Conservation (phyloP, 2,797 vertebrate genomes). For the Myiotriccus ornatus region DNA sequence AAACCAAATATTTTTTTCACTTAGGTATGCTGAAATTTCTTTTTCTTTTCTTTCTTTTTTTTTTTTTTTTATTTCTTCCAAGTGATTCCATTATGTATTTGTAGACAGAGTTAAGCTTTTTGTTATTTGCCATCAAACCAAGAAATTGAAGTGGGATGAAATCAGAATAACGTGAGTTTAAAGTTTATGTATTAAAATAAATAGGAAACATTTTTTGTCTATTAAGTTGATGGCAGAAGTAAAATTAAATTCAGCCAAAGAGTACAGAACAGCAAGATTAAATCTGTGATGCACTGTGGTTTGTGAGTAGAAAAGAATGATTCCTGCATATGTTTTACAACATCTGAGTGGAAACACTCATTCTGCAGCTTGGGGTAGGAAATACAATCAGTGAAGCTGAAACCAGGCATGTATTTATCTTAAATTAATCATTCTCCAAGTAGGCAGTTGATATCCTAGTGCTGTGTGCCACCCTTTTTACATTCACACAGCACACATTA, state of each 20-base stretch:
- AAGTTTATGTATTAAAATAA: slow-evolving; percentile 52
- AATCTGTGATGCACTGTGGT: slow-evolving; percentile 55
- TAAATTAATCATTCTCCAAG: slow-evolving; percentile 71
- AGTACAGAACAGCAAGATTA: slow-evolving; percentile 56
- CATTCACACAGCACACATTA: slow-evolving; percentile 56
- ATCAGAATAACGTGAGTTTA: slow-evolving; percentile 43
- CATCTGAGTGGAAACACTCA: slow-evolving; percentile 31
- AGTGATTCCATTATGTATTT: not conserved
- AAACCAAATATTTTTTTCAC: not conserved
- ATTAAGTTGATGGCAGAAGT: slow-evolving; percentile 40
- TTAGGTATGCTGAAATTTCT: not conserved
- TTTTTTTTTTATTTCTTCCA: not conserved
- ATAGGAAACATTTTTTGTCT: slow-evolving; percentile 40
- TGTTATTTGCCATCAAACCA: slow-evolving; percentile 27
- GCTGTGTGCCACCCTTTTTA: slow-evolving; percentile 58
- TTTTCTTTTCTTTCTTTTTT: not conserved
- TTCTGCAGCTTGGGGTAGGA: slow-evolving; percentile 47
- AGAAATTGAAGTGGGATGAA: slow-evolving; percentile 38
- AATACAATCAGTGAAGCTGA: slow-evolving; percentile 60
- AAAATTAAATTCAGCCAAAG: slow-evolving; percentile 54
- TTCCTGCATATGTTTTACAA: slow-evolving; percentile 65
- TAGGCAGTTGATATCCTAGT: slow-evolving; percentile 61
- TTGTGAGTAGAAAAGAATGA: slow-evolving; percentile 50
- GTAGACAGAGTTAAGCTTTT: not conserved
- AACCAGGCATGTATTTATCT: slow-evolving; percentile 70